phyloP scores from a whole-genome alignment of 2,797 vertebrate species.

The Sarcoramphus papa region DNA sequence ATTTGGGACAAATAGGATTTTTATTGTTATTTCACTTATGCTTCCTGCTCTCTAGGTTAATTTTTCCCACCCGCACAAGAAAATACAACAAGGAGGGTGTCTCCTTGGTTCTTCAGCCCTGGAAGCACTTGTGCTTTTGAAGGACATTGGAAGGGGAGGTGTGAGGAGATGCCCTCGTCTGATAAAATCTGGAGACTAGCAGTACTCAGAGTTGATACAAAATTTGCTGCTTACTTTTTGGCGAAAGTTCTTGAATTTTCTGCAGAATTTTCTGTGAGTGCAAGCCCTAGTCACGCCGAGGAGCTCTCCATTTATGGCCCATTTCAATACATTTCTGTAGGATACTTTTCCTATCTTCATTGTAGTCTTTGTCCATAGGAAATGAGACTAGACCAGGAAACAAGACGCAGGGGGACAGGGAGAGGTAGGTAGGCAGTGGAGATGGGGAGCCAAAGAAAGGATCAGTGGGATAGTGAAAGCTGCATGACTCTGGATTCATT shows the following conservation, averaged over 20 bases:
- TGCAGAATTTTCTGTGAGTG: neutral
- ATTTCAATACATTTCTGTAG: neutral
- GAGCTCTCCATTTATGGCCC: neutral
- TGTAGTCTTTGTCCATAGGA: neutral
- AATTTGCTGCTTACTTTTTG: neutral
- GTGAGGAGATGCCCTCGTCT: neutral
- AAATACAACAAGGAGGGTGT: neutral
- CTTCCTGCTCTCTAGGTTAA: neutral
- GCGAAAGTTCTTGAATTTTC: neutral
- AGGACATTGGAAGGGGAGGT: neutral
- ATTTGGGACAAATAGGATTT: neutral
- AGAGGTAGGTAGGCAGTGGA: neutral
- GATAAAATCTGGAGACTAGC: neutral
- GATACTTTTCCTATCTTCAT: neutral
- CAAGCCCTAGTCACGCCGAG: neutral
- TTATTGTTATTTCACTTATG: neutral
- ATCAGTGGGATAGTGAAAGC: constrained; percentile 16
- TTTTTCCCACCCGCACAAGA: neutral
- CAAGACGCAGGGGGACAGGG: neutral
- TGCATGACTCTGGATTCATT: constrained; percentile 47
- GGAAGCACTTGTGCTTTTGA: neutral
- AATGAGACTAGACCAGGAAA: neutral
- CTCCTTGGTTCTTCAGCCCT: neutral
- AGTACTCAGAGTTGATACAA: neutral
- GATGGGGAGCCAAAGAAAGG: neutral